Evolutionary conservation across 1,140 invertebrate species (phyloP), one percentile per base, ranked within the genome.

Genomic region (Ruditapes philippinarum): DNA sequence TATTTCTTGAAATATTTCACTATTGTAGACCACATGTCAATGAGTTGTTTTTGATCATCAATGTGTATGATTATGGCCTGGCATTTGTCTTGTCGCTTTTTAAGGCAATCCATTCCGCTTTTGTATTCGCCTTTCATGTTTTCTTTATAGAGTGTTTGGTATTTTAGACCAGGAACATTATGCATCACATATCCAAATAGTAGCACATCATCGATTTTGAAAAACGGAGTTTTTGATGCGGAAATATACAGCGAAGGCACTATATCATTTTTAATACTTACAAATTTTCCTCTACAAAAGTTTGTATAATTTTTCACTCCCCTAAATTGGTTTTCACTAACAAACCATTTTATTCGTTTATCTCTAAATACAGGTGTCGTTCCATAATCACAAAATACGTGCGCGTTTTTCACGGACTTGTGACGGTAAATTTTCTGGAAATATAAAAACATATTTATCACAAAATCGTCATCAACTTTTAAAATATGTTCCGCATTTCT

Each of bases 391-490:
- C 89, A 33, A 70, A 86, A 92, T 4, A 90, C 51, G 22, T 54
- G 11, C 14, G 19, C 22, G 85, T 60, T n/a, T 80, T 54, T 36
- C 60, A 33, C 12, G 42, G 62, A 22, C 31, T 74, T 40, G 22
- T 22, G 3, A 22, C 22, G 51, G 31, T 22, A 11, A 54, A 54
- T 9, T 33, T 62, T 68, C 31, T 9, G 7, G 25, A 9, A 79
- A 65, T 31, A 84, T 19, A 60, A 38, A 17, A 38, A 81, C 17
- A 98, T 93, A 95, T 98, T 97, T 22, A 98, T 96, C 49, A 98
- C 97, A 83, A 98, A 98, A 94, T 99, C 98, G 95, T 99, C 98
- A 95, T 99, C 98, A 94, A 98, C 97, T 97, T 99, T 99, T 9
- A 99, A 96, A 25, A 98, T 96, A 92, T 97, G 98, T 83, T 97